Evolutionary conservation across 1,140 invertebrate species (phyloP).

Genomic region (Ctenoplectra terminalis): DNA sequence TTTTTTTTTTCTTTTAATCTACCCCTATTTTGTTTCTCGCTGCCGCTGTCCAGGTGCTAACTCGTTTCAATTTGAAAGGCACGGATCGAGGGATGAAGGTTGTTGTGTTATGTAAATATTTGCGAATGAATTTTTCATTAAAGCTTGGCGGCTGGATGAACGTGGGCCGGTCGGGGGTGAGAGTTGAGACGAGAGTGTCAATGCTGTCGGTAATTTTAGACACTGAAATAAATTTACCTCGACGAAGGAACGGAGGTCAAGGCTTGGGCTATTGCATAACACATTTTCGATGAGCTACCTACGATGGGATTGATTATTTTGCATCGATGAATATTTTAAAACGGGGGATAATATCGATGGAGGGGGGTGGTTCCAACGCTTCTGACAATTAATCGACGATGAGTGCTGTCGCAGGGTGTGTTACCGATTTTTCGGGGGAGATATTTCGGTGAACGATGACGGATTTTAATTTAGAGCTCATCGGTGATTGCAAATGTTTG

Average conservation of each 20-base stretch:
- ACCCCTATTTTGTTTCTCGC: too few relatives aligned
- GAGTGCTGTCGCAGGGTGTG: not conserved
- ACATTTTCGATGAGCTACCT: not conserved
- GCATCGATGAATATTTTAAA: slow-evolving; percentile 31
- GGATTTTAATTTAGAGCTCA: not conserved
- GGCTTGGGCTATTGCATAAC: slow-evolving; percentile 29
- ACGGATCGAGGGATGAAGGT: not conserved
- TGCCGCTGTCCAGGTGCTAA: too few relatives aligned
- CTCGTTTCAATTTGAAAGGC: too few relatives aligned
- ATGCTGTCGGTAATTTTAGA: slow-evolving; percentile 22
- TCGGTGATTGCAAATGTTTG: not conserved
- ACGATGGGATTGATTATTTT: slow-evolving; percentile 18
- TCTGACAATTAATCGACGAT: not conserved
- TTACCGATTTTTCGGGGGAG: too few relatives aligned
- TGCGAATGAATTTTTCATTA: slow-evolving; percentile 21
- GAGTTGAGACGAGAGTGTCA: not conserved
- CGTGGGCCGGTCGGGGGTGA: not conserved
- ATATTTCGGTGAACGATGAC: not conserved
- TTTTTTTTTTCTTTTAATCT: too few relatives aligned
- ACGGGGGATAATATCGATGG: not conserved
- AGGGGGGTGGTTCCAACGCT: not conserved
- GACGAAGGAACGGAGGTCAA: slow-evolving; percentile 8
- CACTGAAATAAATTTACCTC: slow-evolving; percentile 13
- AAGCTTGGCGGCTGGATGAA: not conserved
- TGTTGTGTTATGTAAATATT: not conserved